Percentiles rank a stretch among this genome's conserved stretches.
Evolutionary conservation across 2,113 vertebrate species (phyloP).

Genomic region (Myotis brandtii): DNA sequence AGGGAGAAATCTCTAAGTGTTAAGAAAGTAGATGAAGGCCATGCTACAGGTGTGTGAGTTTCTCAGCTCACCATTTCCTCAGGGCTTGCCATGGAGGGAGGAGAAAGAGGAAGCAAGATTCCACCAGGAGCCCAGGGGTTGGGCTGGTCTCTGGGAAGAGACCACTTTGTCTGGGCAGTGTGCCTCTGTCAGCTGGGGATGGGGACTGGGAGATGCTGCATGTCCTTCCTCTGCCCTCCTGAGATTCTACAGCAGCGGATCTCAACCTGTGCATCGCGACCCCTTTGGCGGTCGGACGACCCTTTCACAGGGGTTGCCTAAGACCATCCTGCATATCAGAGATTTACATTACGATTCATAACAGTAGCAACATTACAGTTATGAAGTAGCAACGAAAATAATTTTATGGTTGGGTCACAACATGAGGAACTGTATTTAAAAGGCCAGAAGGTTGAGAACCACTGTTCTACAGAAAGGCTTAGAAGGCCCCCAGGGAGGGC

Average conservation of each 20-base stretch:
- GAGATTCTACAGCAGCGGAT: neutral
- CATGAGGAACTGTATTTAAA: no score
- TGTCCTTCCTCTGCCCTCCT: neutral
- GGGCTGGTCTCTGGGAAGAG: neutral
- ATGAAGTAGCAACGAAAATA: no score
- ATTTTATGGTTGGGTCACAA: no score
- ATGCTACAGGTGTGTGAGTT: neutral
- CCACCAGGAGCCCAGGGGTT: no score
- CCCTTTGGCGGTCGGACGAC: no score
- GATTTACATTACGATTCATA: no score
- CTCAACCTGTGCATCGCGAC: no score
- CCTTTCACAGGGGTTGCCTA: no score
- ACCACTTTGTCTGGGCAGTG: fast-evolving
- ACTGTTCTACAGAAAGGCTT: neutral
- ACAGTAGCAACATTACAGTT: no score
- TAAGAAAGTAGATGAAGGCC: neutral
- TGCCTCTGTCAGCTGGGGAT: neutral
- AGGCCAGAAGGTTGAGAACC: no score
- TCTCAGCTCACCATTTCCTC: neutral
- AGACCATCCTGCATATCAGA: no score
- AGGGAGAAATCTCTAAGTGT: neutral
- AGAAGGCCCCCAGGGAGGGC: neutral
- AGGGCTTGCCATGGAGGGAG: neutral
- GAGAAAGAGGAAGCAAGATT: neutral
- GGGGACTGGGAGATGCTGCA: fast-evolving